Evolutionary conservation across 92 coral and sea anemone species (phyloP).

Genomic region (Zoanthus sansibaricus): DNA sequence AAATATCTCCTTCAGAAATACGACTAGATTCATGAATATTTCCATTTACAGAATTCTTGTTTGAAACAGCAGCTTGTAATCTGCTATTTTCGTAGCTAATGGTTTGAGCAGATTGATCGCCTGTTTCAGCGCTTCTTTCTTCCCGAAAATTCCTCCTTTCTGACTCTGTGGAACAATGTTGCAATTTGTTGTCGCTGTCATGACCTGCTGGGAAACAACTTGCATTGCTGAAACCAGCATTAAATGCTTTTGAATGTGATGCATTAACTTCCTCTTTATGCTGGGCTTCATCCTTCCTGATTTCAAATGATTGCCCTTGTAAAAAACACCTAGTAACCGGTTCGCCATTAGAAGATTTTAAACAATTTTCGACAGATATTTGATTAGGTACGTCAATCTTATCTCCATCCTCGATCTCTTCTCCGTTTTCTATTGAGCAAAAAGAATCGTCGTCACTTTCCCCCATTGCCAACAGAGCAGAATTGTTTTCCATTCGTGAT

Average conservation of each 20-base stretch:
- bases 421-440: constrained; percentile 29
- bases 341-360: constrained; percentile 1
- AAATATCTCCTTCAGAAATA: not conserved
- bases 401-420: not conserved
- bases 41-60: not conserved
- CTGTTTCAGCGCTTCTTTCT: not conserved
- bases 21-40: not conserved
- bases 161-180: not conserved
- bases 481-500: not conserved
- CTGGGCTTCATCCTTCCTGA: not conserved
- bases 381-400: not conserved
- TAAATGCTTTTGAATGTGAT: not conserved
- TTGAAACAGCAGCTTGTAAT: not conserved
- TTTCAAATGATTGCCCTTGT: not conserved
- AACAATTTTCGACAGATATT: not conserved
- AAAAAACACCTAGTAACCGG: not conserved
- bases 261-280: not conserved
- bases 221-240: not conserved
- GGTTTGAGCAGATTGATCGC: not conserved
- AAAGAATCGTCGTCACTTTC: constrained; percentile 35
- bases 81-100: not conserved
- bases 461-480: not conserved
- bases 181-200: not conserved
- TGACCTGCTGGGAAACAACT: not conserved
- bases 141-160: not conserved